Percentiles rank a stretch among this genome's conserved stretches.
These are phyloP conservation scores for Philaethria dido DNA, from an alignment of 2,888 invertebrate species.

Conservation along the genomic window DNA sequence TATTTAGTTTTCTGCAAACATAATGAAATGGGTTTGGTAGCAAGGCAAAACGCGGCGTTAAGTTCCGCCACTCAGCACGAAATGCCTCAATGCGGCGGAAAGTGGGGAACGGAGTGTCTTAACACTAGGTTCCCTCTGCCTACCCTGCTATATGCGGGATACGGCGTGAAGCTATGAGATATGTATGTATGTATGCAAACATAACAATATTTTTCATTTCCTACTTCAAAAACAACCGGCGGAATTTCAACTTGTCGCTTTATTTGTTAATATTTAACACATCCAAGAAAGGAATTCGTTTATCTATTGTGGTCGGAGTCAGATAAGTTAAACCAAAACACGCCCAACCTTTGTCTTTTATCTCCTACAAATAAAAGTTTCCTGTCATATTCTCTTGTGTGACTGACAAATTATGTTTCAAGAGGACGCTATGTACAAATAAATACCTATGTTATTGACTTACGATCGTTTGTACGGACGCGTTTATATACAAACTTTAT, in stretches of 20 bases:
- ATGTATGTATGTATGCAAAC: too few relatives aligned
- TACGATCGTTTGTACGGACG: slow-evolving; percentile 41
- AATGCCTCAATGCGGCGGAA: too few relatives aligned
- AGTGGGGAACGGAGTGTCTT: too few relatives aligned
- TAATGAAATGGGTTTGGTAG: too few relatives aligned
- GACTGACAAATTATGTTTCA: slow-evolving; percentile 60
- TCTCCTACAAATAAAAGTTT: slow-evolving; percentile 79
- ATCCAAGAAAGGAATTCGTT: slow-evolving; percentile 72
- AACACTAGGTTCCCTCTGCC: too few relatives aligned
- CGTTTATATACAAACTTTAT: not conserved
- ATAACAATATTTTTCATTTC: not conserved
- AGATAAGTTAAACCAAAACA: slow-evolving; percentile 73
- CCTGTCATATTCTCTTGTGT: slow-evolving; percentile 62
- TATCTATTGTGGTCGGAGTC: slow-evolving; percentile 65
- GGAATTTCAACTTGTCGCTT: slow-evolving; percentile 18
- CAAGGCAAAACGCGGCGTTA: too few relatives aligned
- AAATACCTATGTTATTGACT: slow-evolving; percentile 49
- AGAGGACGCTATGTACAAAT: slow-evolving; percentile 56
- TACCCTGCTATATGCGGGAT: too few relatives aligned
- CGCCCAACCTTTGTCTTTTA: slow-evolving; percentile 76
- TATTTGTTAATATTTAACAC: slow-evolving; percentile 78
- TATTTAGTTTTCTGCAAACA: too few relatives aligned
- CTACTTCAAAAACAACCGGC: not conserved
- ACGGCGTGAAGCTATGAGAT: too few relatives aligned
- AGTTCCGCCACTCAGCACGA: too few relatives aligned